These are phyloP conservation scores for Peromyscus californicus DNA, from an alignment of 2,113 vertebrate genomes.

Conservation along the genomic window DNA sequence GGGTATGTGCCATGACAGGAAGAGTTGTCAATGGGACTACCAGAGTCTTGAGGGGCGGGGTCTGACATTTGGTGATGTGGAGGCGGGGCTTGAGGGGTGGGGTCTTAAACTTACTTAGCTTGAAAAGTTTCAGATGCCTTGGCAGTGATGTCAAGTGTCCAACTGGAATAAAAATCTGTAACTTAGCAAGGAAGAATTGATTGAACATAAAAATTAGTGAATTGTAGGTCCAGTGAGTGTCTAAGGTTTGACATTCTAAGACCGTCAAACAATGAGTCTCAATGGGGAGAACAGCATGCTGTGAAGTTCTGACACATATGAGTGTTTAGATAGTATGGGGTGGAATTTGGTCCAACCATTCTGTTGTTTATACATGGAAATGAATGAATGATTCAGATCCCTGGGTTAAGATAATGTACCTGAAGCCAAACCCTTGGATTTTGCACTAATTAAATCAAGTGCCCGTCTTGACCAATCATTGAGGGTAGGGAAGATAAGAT, in stretches of 20 bases:
- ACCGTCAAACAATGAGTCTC: not conserved
- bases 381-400: conserved; percentile 25
- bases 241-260: not conserved
- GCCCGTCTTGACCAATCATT: not conserved
- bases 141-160: not conserved
- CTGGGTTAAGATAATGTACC: not conserved
- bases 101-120: not conserved
- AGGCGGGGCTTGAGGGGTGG: not conserved
- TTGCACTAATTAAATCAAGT: not conserved
- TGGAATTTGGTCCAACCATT: not conserved
- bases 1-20: not conserved
- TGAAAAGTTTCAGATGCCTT: not conserved
- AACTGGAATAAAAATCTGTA: not conserved
- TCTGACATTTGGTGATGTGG: too few relatives aligned
- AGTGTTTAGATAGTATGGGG: not conserved
- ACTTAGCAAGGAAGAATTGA: not conserved
- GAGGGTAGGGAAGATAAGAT: not conserved
- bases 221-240: not conserved
- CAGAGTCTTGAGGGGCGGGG: not conserved
- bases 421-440: not conserved
- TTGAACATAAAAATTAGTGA: not conserved
- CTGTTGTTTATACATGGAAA: not conserved
- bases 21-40: not conserved
- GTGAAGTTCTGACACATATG: not conserved
- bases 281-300: not conserved